Base-by-base conservation (phyloP, 2,888 invertebrate species). In the Chydorus sphaericus region DNA sequence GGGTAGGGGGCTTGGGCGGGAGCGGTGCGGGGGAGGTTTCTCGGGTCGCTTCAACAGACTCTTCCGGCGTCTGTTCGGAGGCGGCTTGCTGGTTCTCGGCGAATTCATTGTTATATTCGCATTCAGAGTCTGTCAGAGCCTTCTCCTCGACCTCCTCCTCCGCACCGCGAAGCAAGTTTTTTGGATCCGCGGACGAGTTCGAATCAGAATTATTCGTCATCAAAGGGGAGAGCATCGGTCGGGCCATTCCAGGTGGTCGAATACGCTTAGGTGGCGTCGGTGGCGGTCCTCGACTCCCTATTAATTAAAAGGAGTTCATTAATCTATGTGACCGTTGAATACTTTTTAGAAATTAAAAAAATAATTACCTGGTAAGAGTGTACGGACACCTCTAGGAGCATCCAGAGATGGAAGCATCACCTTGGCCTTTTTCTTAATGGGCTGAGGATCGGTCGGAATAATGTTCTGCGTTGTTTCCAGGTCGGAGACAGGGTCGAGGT, bases 161-260 rank as follows among this genome's bases (percentile, higher is more conserved):
- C 52, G 52, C 36, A 52, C 52, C 52, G 52, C 52, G 14, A 23
- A 20, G 10, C 52, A 33, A 31, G 52, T 52, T 52, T 52, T 52
- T 52, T 52, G 52, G 30, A 14, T 31, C n/a, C 23, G 36, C 23
- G 23, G n/a, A n/a, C n/a, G n/a, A n/a, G n/a, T n/a, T n/a, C n/a
- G n/a, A n/a, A n/a, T n/a, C n/a, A n/a, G n/a, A n/a, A n/a, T 52
- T 33, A n/a, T 36, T 37, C 8, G 31, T 33, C 33, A 33, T 52
- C 33, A 36, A n/a, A 14, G 52, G 52, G n/a, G 52, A 36, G 20
- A 52, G 31, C 8, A 31, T 36, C n/a, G 33, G 52, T 26, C 52
- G 31, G 6, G 36, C 52, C 2, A 26, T 16, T 11, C 52, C 52
- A 14, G 52, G 52, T 26, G 52, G 36, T 23, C 30, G 52, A 6